phyloP scores from a whole-genome alignment of 1,140 invertebrate genomes.

The Teleogryllus occipitalis region DNA sequence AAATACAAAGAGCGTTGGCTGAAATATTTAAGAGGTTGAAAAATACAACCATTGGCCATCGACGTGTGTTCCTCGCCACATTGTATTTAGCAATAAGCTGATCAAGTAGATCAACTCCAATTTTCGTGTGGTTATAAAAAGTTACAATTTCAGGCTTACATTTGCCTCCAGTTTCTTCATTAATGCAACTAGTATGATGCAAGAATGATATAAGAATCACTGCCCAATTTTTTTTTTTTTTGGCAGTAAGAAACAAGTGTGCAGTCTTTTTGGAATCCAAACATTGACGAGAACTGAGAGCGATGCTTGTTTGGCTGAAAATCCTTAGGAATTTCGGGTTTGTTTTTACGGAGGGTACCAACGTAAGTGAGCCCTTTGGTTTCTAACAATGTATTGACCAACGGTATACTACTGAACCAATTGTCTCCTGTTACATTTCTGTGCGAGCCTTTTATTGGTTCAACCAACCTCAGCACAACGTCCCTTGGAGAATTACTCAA shows the following conservation, averaged over 20 bases:
- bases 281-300: slow-evolving; percentile 24
- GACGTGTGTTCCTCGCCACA: slow-evolving; percentile 22
- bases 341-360: slow-evolving; percentile 31
- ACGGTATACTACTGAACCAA: slow-evolving; percentile 30
- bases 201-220: slow-evolving; percentile 28
- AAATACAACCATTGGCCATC: slow-evolving; percentile 19
- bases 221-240: slow-evolving; percentile 28
- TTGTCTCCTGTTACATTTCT: slow-evolving; percentile 33
- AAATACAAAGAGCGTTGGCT: slow-evolving; percentile 3
- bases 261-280: slow-evolving; percentile 29
- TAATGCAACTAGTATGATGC: slow-evolving; percentile 26
- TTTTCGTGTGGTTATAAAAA: slow-evolving; percentile 37
- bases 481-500: slow-evolving; percentile 29
- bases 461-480: slow-evolving; percentile 25
- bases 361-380: slow-evolving; percentile 26
- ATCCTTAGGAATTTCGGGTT: slow-evolving; percentile 23
- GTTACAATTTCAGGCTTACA: slow-evolving; percentile 35
- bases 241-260: slow-evolving; percentile 29
- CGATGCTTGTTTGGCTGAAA: slow-evolving; percentile 27
- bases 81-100: slow-evolving; percentile 28
- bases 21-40: slow-evolving; percentile 15
- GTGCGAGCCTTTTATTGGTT: slow-evolving; percentile 33
- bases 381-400: slow-evolving; percentile 26
- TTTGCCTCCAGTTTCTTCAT: slow-evolving; percentile 23
- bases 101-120: slow-evolving; percentile 36